phyloP scores from a whole-genome alignment of 2,113 vertebrate species.

The Silurus meridionalis region DNA sequence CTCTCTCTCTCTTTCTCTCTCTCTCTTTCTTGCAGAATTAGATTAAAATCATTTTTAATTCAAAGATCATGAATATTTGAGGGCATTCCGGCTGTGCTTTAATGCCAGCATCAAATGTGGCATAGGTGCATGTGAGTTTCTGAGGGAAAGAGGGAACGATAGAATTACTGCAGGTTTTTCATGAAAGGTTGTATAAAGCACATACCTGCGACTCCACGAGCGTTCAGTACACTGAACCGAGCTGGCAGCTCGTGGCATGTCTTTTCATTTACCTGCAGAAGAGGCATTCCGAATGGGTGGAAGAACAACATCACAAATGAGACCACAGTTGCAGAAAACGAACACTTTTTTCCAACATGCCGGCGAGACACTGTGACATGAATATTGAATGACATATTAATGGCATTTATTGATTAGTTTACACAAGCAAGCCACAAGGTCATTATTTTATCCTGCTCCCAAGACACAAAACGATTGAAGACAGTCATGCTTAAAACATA shows the following conservation, averaged over 20 bases:
- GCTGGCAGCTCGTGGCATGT: constrained; percentile 25
- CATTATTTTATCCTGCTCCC: constrained; percentile 39
- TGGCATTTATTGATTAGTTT: constrained; percentile 11
- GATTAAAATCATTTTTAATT: constrained; percentile 60
- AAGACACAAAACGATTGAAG: constrained; percentile 53
- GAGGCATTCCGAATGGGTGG: not conserved
- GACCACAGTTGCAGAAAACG: not conserved
- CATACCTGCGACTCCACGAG: not conserved
- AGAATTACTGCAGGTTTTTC: constrained; percentile 22
- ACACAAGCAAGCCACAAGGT: not conserved
- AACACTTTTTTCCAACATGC: not conserved
- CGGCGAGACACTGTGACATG: not conserved
- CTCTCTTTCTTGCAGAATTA: constrained; percentile 44
- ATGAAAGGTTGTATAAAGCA: constrained; percentile 28
- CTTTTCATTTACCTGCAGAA: constrained; percentile 33
- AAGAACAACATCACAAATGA: constrained; percentile 13
- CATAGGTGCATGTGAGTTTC: constrained; percentile 45
- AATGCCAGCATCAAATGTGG: constrained; percentile 41
- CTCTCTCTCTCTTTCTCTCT: not conserved
- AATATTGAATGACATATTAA: not conserved
- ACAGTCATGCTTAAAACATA: constrained; percentile 32
- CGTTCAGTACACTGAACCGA: constrained; percentile 39
- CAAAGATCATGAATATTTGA: constrained; percentile 67
- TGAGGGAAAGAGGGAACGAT: constrained; percentile 26
- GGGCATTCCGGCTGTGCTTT: constrained; percentile 49